Percentiles rank a stretch among this genome's conserved stretches.
phyloP scores from a whole-genome alignment of 1,140 invertebrate genomes.

The Drosophila tristis region DNA sequence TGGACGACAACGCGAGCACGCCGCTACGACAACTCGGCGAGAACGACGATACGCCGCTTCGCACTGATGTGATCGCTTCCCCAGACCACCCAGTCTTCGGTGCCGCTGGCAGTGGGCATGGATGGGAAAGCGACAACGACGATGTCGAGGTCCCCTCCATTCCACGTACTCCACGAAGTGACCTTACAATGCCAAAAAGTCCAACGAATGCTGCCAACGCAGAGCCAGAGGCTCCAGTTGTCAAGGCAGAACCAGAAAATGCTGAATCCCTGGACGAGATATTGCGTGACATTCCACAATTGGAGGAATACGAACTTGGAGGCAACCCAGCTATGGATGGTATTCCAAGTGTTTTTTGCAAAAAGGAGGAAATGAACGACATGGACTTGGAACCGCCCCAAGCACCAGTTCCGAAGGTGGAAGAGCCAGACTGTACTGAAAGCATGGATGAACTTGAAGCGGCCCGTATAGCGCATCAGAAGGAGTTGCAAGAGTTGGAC shows the following conservation, averaged over 20 bases:
- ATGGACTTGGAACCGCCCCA: constrained; percentile 13
- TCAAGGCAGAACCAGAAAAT: no score
- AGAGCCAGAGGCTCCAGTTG: no score
- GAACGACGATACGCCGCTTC: constrained; percentile 38
- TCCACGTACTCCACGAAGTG: not conserved
- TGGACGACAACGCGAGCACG: not conserved
- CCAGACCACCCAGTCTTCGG: not conserved
- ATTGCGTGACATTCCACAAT: no score
- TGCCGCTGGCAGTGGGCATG: not conserved
- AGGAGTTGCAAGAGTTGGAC: not conserved
- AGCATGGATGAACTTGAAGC: constrained; percentile 4
- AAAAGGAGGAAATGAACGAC: not conserved
- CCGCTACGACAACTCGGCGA: constrained; percentile 18
- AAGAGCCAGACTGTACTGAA: not conserved
- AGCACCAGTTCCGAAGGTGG: not conserved
- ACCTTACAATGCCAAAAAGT: no score
- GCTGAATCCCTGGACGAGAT: no score
- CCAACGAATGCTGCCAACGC: no score
- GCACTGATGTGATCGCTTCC: not conserved
- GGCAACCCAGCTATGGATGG: not conserved
- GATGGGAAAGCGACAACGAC: constrained; percentile 51
- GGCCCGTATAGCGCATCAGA: not conserved
- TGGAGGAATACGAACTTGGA: not conserved
- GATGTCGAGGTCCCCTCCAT: not conserved
- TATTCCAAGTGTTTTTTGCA: not conserved